Conservation (phyloP, 2,113 vertebrate genomes). For the Theristicus caerulescens region DNA sequence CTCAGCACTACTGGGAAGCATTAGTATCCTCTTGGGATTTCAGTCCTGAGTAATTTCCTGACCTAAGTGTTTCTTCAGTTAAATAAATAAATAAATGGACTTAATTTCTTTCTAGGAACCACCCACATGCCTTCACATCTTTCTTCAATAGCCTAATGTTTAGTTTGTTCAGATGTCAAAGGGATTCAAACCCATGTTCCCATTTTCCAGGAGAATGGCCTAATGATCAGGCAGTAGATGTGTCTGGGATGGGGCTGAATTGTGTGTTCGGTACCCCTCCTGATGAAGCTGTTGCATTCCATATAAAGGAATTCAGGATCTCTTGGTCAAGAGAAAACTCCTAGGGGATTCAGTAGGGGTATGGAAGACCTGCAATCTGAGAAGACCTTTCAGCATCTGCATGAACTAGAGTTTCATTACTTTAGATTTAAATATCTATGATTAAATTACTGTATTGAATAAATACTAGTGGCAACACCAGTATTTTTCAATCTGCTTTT, state of each 20-base stretch:
- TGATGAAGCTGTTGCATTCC: background rate
- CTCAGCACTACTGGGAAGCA: constrained; percentile 1
- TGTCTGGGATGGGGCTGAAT: background rate
- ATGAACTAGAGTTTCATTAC: background rate
- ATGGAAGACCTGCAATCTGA: background rate
- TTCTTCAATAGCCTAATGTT: background rate
- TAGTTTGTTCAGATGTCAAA: background rate
- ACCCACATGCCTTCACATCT: background rate
- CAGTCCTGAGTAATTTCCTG: background rate
- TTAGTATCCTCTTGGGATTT: background rate
- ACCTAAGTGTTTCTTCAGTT: background rate
- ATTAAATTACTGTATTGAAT: background rate
- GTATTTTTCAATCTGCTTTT: constrained; percentile 20
- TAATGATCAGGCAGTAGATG: background rate
- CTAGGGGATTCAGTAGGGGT: background rate
- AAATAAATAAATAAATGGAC: background rate
- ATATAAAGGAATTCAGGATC: background rate
- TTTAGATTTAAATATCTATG: background rate
- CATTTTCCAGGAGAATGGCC: background rate
- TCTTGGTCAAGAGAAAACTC: background rate
- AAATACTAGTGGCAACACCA: background rate
- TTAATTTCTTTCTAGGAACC: background rate
- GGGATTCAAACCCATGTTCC: background rate
- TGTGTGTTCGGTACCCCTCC: fast-evolving
- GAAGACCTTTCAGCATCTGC: background rate